These are phyloP conservation scores for Molorchus minor DNA, from an alignment of 2,888 invertebrate species.

Conservation along the genomic window DNA sequence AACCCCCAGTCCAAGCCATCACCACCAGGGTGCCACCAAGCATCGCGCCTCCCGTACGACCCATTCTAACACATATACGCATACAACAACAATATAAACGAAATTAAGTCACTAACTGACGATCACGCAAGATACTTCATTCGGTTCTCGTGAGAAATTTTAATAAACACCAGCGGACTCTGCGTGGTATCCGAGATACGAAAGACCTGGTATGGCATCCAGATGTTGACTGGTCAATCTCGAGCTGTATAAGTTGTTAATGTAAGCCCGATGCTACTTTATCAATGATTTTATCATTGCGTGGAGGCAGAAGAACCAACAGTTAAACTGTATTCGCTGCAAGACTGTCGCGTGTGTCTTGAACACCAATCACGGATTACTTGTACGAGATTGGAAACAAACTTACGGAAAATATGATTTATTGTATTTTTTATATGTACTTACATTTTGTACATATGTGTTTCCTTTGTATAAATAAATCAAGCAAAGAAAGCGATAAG, in stretches of 20 bases:
- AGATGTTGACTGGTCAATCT: slow-evolving; percentile 17
- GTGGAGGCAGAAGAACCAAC: slow-evolving; percentile 21
- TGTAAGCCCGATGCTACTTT: slow-evolving; percentile 22
- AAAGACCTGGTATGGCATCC: slow-evolving; percentile 4
- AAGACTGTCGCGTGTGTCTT: slow-evolving; percentile 48
- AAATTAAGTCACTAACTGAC: not conserved
- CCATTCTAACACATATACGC: slow-evolving; percentile 12
- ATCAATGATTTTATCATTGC: slow-evolving; percentile 13
- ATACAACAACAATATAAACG: not conserved
- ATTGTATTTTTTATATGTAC: too few species aligned
- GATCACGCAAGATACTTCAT: not conserved
- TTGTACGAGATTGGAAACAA: too few species aligned
- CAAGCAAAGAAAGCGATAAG: too few species aligned
- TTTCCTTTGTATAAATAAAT: too few species aligned
- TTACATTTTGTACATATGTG: too few species aligned
- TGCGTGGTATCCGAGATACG: slow-evolving; percentile 2
- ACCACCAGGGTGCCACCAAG: slow-evolving; percentile 60
- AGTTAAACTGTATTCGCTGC: slow-evolving; percentile 37
- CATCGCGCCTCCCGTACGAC: slow-evolving; percentile 32
- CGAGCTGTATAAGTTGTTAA: not conserved
- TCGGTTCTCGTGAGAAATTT: not conserved
- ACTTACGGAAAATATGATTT: too few species aligned
- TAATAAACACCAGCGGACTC: not conserved
- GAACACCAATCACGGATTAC: slow-evolving; percentile 46
- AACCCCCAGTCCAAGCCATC: slow-evolving; percentile 66